Conservation (phyloP, 2,888 invertebrate species). For the Lymantria monacha region DNA sequence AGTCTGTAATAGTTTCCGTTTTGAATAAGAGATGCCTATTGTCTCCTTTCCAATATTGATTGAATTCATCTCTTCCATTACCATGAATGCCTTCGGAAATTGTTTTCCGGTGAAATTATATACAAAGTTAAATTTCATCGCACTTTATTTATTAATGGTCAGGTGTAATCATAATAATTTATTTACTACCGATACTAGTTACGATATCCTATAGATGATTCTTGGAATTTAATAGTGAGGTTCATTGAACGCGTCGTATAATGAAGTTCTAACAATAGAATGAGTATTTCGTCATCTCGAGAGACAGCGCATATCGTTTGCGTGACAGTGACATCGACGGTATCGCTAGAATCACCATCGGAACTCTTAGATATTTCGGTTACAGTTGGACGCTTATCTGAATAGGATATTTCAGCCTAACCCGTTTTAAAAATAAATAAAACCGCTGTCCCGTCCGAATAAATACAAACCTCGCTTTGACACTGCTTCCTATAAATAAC, state of each 20-base stretch:
- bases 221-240: slow-evolving; percentile 34
- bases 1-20: slow-evolving; percentile 79
- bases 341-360: slow-evolving; percentile 57
- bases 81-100: slow-evolving; percentile 53
- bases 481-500: slow-evolving; percentile 78
- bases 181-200: slow-evolving; percentile 21
- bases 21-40: slow-evolving; percentile 77
- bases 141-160: slow-evolving; percentile 20
- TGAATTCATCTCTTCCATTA: slow-evolving; percentile 61
- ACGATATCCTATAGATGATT: slow-evolving; percentile 30
- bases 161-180: slow-evolving; percentile 27
- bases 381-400: slow-evolving; percentile 68
- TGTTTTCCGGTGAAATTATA: slow-evolving; percentile 51
- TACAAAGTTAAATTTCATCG: slow-evolving; percentile 41
- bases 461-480: slow-evolving; percentile 75
- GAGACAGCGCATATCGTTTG: slow-evolving; percentile 50
- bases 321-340: slow-evolving; percentile 59
- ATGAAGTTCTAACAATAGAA: slow-evolving; percentile 66
- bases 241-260: slow-evolving; percentile 62
- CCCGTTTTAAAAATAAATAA: slow-evolving; percentile 77
- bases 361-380: slow-evolving; percentile 54
- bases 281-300: slow-evolving; percentile 60
- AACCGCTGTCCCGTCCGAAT: slow-evolving; percentile 68
- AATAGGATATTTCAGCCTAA: slow-evolving; percentile 67
- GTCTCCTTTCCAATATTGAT: slow-evolving; percentile 76